Evolutionary conservation across 2,888 invertebrate species (phyloP).

Genomic region (Linhomoeus sp.): DNA sequence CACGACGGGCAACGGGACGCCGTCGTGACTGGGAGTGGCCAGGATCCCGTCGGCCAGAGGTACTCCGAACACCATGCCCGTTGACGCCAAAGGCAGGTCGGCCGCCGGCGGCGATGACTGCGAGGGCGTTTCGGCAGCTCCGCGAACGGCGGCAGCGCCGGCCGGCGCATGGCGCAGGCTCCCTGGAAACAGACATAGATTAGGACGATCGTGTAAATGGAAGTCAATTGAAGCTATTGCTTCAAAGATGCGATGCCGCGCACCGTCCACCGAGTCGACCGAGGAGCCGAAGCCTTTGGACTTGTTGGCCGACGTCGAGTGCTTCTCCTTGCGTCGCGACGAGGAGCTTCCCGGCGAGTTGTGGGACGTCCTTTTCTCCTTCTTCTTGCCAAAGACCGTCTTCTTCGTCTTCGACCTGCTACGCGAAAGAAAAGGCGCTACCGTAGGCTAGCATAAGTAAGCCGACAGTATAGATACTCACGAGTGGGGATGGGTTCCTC

Average conservation of each 20-base stretch:
- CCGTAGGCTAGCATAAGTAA: no score
- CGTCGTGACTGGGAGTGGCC: conserved; percentile 74
- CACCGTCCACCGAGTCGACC: no score
- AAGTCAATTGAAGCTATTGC: no score
- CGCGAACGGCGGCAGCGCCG: no score
- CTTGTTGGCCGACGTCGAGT: not conserved
- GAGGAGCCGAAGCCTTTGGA: not conserved
- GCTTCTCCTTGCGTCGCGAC: not conserved
- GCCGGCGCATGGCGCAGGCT: no score
- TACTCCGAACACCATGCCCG: conserved; percentile 56
- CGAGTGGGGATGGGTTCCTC: no score
- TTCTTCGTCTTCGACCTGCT: not conserved
- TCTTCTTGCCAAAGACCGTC: conserved; percentile 7
- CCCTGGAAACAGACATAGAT: no score
- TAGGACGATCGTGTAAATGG: no score
- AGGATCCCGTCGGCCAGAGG: conserved; percentile 63
- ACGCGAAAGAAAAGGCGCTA: no score
- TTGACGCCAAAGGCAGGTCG: no score
- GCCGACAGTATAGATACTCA: no score
- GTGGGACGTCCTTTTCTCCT: conserved; percentile 4
- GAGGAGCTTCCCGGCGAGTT: not conserved
- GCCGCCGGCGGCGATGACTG: not conserved
- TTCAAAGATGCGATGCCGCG: no score
- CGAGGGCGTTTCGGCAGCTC: not conserved
- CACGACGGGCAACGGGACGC: conserved; percentile 66